Conservation (phyloP, 2,888 invertebrate species). For the Rotaria sp. region DNA sequence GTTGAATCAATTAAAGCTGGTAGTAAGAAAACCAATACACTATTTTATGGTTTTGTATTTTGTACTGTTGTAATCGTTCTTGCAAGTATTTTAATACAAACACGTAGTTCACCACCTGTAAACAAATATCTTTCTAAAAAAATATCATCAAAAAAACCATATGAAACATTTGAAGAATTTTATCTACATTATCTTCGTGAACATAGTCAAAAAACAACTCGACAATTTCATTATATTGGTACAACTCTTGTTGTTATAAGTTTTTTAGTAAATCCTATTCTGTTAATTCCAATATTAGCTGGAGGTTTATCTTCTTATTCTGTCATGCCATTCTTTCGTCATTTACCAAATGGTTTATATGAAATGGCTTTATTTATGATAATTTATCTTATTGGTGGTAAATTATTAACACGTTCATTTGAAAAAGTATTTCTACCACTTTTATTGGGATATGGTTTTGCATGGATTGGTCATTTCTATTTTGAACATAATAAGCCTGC, state of each 20-base stretch:
- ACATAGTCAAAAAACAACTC: neutral
- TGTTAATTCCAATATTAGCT: neutral
- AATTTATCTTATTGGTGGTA: neutral
- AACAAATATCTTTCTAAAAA: neutral
- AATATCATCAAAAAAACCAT: neutral
- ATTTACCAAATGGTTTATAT: neutral
- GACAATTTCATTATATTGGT: conserved; percentile 4
- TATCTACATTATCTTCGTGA: neutral
- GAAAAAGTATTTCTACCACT: neutral
- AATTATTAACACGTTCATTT: neutral
- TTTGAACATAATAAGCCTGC: conserved; percentile 3
- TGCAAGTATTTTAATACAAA: neutral
- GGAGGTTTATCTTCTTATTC: neutral
- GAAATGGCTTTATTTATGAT: neutral
- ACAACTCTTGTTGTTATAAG: neutral
- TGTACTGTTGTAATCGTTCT: neutral
- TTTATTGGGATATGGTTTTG: neutral
- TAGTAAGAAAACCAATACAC: neutral
- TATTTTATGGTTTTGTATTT: neutral
- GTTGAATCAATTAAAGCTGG: too few relatives aligned
- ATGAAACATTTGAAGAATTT: neutral
- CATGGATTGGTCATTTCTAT: conserved; percentile 21
- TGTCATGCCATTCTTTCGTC: neutral
- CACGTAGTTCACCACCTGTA: neutral
- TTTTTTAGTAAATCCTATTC: neutral